Evolutionary conservation across 2,797 vertebrate genomes (phyloP), one percentile per base, ranked within the genome.

Genomic region (Fistularia tabacaria): DNA sequence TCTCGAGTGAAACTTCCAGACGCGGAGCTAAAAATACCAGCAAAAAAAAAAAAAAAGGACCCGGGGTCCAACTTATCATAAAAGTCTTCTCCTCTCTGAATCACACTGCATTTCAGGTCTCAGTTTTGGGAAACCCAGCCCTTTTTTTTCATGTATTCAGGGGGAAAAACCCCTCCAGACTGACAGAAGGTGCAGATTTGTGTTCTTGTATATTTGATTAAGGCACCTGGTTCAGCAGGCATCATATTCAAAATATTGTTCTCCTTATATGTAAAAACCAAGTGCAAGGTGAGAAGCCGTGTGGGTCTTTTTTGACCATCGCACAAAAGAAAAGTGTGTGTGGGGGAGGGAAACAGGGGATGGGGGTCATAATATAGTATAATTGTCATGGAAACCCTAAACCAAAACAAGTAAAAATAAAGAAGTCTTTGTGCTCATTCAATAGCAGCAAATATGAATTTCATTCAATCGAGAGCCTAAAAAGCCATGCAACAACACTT

Each of bases 141-240:
- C 51, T 66, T 46, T 54, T 76, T 81, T 73, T 25, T 25, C 25
- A 5, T 25, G 25, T 25, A 25, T 25, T 25, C 68, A 80, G 70
- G 64, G 10, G 75, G 80, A 77, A 73, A 76, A 77, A 56, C 75
- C 83, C 78, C 79, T 83, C 66, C 81, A 81, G 81, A 87, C 83
- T 82, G 83, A 81, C 77, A 70, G 59, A 79, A 88, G 80, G 80
- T 84, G 80, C 66, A 84, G 69, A 83, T 84, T 87, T 83, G 82
- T 88, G 81, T 85, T 85, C 82, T 88, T 66, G 49, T 85, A 74
- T 79, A 69, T 86, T 82, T 85, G 82, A 87, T 82, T 92, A 92
- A 92, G 91, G 91, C 91, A 92, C 88, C 91, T 90, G 89, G 90
- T 89, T 89, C 57, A 87, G 85, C 91, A 92, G 90, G 91, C 89